These are phyloP conservation scores for Clarias magur DNA, from an alignment of 2,113 vertebrate genomes.

Conservation along the genomic window DNA sequence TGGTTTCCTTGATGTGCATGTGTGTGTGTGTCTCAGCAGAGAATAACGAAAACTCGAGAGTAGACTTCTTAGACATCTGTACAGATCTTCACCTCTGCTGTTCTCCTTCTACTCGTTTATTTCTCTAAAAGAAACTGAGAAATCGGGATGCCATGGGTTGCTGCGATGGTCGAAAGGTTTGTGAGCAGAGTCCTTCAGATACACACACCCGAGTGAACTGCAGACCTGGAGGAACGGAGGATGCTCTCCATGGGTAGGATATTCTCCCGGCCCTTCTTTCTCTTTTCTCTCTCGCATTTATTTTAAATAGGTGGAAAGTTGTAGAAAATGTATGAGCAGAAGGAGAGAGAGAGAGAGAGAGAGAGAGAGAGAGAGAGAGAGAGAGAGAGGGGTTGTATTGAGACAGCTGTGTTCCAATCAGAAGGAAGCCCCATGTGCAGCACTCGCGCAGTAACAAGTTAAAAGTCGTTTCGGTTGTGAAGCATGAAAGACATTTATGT, in stretches of 20 bases:
- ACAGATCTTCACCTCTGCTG: background rate
- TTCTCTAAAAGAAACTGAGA: background rate
- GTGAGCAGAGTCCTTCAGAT: background rate
- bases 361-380: no score
- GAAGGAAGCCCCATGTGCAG: no score
- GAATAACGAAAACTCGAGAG: background rate
- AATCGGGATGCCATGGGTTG: background rate
- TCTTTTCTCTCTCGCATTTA: background rate
- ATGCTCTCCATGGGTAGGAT: background rate
- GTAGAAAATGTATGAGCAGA: background rate
- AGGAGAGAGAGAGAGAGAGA: background rate
- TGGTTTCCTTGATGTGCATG: background rate
- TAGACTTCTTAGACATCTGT: background rate
- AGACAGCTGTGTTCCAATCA: no score
- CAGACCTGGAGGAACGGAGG: background rate
- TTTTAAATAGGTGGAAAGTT: background rate
- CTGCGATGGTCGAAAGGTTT: no score
- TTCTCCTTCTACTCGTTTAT: background rate
- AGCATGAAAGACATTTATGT: no score
- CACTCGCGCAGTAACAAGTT: no score
- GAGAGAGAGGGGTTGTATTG: no score
- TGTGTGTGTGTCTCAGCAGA: background rate
- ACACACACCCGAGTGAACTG: background rate
- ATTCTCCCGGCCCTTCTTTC: background rate
- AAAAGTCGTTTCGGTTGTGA: no score